Evolutionary conservation across 2,113 vertebrate species (phyloP).

Genomic region (Glaucomys volans): DNA sequence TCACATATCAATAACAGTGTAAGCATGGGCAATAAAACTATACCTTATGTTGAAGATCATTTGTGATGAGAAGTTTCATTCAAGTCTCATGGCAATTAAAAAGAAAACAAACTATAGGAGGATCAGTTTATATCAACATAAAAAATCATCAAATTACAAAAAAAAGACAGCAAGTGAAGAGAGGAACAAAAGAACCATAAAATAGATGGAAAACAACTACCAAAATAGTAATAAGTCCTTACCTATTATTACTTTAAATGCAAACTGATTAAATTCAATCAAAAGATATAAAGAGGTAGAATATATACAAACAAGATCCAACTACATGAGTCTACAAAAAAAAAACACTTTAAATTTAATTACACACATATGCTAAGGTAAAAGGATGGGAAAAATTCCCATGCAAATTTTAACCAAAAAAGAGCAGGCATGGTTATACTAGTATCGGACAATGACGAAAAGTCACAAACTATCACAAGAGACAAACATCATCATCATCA

Average conservation of each 20-base stretch:
- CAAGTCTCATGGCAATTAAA: not conserved
- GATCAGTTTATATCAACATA: not conserved
- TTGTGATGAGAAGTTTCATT: not conserved
- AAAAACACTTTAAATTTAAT: not conserved
- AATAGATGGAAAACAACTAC: not conserved
- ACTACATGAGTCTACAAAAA: not conserved
- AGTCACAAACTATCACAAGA: not conserved
- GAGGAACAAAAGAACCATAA: not conserved
- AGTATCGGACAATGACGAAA: not conserved
- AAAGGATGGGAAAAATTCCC: not conserved
- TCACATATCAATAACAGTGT: not conserved
- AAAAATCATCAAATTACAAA: not conserved
- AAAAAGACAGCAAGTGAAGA: not conserved
- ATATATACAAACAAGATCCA: not conserved
- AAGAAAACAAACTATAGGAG: not conserved
- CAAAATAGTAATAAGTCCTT: not conserved
- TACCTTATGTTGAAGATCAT: not conserved
- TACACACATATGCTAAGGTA: not conserved
- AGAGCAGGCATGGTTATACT: too few species aligned
- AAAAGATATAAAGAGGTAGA: not conserved
- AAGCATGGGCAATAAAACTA: not conserved
- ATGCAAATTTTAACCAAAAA: not conserved
- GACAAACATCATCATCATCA: not conserved
- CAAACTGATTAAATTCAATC: not conserved
- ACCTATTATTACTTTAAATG: not conserved